Evolutionary conservation across 2,797 vertebrate species (phyloP), one percentile per base, ranked within the genome.

Genomic region (Parauchenoglanis ngamensis): DNA sequence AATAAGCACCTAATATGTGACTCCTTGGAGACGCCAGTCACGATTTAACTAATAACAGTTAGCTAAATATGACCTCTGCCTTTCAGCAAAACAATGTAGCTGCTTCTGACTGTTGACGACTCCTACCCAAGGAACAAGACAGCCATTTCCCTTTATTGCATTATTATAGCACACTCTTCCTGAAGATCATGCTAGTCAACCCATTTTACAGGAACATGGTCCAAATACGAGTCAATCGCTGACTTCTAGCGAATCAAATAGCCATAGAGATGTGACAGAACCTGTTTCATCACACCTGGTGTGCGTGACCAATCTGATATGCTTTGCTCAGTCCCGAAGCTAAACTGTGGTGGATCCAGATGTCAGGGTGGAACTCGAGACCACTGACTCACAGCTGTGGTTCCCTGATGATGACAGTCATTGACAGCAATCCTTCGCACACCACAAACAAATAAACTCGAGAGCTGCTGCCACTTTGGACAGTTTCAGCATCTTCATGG

Each of bases 341-440:
- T 59, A 31, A 78, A 84, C 52, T 31, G 63, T 11, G 0, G 28
- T 40, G 17, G 31, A 61, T 79, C 54, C 87, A 87, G 82, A 84
- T 84, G 82, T 49, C 31, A 78, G 46, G 28, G 49, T 79, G 35
- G 61, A 84, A 79, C 31, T 31, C 0, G 54, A 57, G 52, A 83
- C 86, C 73, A 35, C 17, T 25, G 44, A 44, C 35, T 83, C 15
- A 28, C 86, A 84, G 73, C 86, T 78, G 73, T 7, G 61, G 61
- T 44, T 76, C 8, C 56, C 57, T 35, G 80, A 67, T 12, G n/a
- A n/a, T 70, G 52, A 35, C 82, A 79, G 49, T 78, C 19, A 56
- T 44, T 68, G 46, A 67, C 46, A 77, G 31, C 59, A 17, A 31
- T 84, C 12, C 59, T 12, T n/a, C 6, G 28, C 75, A 78, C 19